Evolutionary conservation across 2,888 invertebrate species (phyloP).

Genomic region (Amorpha juglandis): DNA sequence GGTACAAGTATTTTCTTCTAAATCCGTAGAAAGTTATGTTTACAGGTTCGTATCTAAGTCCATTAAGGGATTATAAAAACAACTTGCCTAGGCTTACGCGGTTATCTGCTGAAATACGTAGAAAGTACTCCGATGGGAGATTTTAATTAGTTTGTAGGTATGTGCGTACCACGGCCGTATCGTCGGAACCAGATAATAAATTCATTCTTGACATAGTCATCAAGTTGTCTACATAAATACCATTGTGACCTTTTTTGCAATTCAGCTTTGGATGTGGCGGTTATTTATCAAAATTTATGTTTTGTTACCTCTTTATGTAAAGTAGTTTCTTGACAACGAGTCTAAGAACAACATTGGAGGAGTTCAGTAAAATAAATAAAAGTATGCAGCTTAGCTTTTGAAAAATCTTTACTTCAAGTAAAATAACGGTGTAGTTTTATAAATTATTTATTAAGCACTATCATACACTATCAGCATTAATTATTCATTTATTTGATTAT

Average conservation of each 20-base stretch:
- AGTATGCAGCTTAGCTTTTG: not conserved
- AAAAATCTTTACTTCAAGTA: not conserved
- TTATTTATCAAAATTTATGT: slow-evolving; percentile 34
- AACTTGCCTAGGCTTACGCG: slow-evolving; percentile 18
- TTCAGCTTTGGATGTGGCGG: slow-evolving; percentile 32
- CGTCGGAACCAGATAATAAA: slow-evolving; percentile 57
- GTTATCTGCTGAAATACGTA: slow-evolving; percentile 20
- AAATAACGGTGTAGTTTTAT: not conserved
- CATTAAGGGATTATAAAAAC: slow-evolving; percentile 27
- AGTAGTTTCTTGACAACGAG: slow-evolving; percentile 24
- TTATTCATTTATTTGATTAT: not conserved
- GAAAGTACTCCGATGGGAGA: slow-evolving; percentile 33
- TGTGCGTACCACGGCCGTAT: slow-evolving; percentile 32
- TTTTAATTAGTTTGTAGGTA: slow-evolving; percentile 44
- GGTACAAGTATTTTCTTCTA: not conserved
- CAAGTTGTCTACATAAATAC: slow-evolving; percentile 52
- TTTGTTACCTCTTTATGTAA: slow-evolving; percentile 26
- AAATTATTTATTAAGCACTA: no score
- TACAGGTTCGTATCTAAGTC: slow-evolving; percentile 16
- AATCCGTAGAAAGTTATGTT: slow-evolving; percentile 25
- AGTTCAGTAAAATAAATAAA: slow-evolving; percentile 6
- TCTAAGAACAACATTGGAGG: slow-evolving; percentile 11
- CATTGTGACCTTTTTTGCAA: slow-evolving; percentile 46
- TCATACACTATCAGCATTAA: no score
- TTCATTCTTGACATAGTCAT: slow-evolving; percentile 57